These are phyloP conservation scores for Pituophis catenifer DNA, from an alignment of 2,113 vertebrate genomes.

Conservation along the genomic window DNA sequence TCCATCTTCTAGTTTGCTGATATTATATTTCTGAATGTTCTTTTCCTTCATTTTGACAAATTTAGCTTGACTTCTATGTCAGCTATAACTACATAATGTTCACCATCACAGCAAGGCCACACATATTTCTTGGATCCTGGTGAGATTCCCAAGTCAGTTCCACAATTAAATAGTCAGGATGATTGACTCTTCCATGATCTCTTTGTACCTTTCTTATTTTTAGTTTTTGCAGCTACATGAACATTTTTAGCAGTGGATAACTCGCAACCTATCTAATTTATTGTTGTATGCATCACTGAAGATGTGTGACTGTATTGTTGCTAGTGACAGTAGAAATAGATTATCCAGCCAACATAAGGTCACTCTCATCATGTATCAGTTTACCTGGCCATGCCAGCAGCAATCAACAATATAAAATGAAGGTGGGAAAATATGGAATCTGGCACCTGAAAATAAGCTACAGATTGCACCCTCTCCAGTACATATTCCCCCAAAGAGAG, in stretches of 20 bases:
- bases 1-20: constrained; percentile 13
- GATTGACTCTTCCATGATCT: neutral
- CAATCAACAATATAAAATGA: neutral
- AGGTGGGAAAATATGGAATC: neutral
- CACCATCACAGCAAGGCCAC: neutral
- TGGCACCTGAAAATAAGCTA: neutral
- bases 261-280: constrained; percentile 2
- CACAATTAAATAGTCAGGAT: constrained; percentile 21
- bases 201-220: neutral
- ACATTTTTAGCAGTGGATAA: constrained; percentile 2
- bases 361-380: too few relatives aligned
- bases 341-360: neutral
- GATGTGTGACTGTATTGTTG: neutral
- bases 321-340: neutral
- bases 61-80: constrained; percentile 19
- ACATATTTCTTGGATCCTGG: neutral
- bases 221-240: neutral
- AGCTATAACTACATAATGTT: constrained; percentile 12
- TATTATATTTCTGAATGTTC: constrained; percentile 12
- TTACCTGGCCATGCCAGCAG: neutral
- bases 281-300: neutral
- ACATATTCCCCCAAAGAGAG: neutral
- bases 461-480: neutral
- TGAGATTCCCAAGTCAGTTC: constrained; percentile 4
- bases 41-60: constrained; percentile 12